These are phyloP conservation scores for Speoplatyrhinus poulsoni DNA, from an alignment of 2,113 vertebrate genomes.

Conservation along the genomic window DNA sequence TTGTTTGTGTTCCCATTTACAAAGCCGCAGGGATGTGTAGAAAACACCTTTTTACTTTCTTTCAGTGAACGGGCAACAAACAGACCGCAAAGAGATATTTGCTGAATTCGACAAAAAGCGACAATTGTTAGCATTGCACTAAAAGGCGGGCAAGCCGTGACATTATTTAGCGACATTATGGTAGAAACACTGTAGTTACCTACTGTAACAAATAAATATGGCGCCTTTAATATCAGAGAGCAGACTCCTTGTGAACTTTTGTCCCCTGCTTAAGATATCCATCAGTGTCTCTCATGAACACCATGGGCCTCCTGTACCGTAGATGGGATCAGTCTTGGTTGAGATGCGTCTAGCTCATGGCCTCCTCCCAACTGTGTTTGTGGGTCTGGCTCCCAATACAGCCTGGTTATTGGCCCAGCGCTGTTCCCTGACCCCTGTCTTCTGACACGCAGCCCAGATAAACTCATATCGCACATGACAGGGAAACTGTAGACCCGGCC, in stretches of 20 bases:
- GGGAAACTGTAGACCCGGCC: constrained; percentile 65
- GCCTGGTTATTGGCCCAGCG: constrained; percentile 15
- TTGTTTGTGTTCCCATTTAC: too few species aligned
- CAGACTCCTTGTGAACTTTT: neutral
- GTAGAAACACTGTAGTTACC: neutral
- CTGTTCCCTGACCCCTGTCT: constrained; percentile 43
- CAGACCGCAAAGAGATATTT: too few species aligned
- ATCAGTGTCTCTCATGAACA: neutral
- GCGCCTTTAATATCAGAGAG: too few species aligned
- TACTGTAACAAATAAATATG: neutral
- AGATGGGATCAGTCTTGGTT: neutral
- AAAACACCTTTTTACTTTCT: too few species aligned
- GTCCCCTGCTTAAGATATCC: constrained; percentile 24
- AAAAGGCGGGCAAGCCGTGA: too few species aligned
- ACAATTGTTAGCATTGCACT: too few species aligned
- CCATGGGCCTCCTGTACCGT: neutral
- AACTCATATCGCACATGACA: constrained; percentile 63
- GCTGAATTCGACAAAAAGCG: too few species aligned
- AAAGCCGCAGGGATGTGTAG: too few species aligned
- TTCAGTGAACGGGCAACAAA: too few species aligned
- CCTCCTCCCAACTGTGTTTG: constrained; percentile 14
- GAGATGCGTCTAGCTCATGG: constrained; percentile 3
- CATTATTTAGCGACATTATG: too few species aligned
- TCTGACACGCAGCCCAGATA: constrained; percentile 54
- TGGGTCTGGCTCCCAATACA: constrained; percentile 7